These are phyloP conservation scores for Clarias gariepinus DNA, from an alignment of 2,113 vertebrate genomes.

Conservation along the genomic window DNA sequence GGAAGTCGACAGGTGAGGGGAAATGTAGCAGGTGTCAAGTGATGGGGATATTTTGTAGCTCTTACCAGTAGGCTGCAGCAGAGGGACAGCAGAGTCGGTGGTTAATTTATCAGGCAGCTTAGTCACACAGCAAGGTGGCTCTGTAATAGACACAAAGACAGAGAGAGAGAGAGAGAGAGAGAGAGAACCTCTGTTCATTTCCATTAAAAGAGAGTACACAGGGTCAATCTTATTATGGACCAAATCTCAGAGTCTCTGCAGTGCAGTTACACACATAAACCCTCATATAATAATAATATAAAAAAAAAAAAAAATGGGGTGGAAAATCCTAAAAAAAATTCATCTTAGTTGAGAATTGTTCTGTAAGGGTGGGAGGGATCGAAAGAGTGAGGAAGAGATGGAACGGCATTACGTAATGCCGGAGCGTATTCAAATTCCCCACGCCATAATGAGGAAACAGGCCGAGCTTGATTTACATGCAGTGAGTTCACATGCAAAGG, in stretches of 20 bases:
- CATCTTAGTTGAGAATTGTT: neutral
- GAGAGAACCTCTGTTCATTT: neutral
- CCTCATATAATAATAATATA: neutral
- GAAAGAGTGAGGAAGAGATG: neutral
- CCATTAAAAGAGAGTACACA: neutral
- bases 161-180: neutral
- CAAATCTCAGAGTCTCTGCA: neutral
- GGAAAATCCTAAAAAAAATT: constrained; percentile 2
- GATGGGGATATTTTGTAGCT: neutral
- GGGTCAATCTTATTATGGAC: neutral
- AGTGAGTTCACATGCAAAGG: constrained; percentile 41
- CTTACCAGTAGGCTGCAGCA: constrained; percentile 48
- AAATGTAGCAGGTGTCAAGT: neutral
- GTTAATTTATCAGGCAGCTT: neutral
- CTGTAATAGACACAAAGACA: neutral
- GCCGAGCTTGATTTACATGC: constrained; percentile 35
- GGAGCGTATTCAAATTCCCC: constrained; percentile 35
- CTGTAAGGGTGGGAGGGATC: neutral
- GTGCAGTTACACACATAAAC: neutral
- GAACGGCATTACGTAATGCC: constrained; percentile 33
- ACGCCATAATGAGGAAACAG: constrained; percentile 10
- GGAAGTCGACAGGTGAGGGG: neutral
- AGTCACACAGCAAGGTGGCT: constrained; percentile 26
- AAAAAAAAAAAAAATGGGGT: too few species aligned
- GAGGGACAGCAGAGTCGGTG: constrained; percentile 9